These are phyloP conservation scores for Subacronicta megacephala DNA, from an alignment of 2,888 invertebrate genomes.

Conservation along the genomic window DNA sequence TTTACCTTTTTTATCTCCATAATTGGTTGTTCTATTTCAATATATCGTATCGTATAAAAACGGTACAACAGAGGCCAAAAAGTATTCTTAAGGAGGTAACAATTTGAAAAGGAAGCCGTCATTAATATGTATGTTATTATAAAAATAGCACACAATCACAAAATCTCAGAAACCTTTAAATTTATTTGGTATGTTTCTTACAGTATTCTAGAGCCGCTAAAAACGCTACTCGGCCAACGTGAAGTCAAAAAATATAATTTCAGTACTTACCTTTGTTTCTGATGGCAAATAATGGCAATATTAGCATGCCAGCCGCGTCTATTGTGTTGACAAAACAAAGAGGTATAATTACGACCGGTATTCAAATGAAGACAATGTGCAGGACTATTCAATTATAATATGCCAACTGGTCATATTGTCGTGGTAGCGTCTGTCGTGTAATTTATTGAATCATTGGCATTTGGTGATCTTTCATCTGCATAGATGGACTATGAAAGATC, in stretches of 20 bases:
- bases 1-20: too few relatives aligned
- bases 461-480: neutral
- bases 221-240: neutral
- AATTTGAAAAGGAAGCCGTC: too few relatives aligned
- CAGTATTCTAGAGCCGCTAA: too few relatives aligned
- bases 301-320: neutral
- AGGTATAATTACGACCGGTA: constrained; percentile 12
- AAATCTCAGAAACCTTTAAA: too few relatives aligned
- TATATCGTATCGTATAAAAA: too few relatives aligned
- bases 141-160: too few relatives aligned
- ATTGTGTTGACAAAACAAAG: constrained; percentile 8
- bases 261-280: constrained; percentile 1
- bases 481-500: too few relatives aligned
- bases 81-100: too few relatives aligned
- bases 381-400: constrained; percentile 8
- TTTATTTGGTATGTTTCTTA: too few relatives aligned
- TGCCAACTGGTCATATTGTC: neutral
- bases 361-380: constrained; percentile 8
- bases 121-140: too few relatives aligned
- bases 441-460: neutral
- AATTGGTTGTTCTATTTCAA: too few relatives aligned
- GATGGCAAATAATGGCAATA: constrained; percentile 3
- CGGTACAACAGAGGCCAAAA: too few relatives aligned
- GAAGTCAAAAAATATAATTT: constrained; percentile 7
- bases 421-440: neutral